Evolutionary conservation across 1,140 invertebrate species (phyloP), one percentile per base, ranked within the genome.

Genomic region (Parasteatoda tepidariorum): DNA sequence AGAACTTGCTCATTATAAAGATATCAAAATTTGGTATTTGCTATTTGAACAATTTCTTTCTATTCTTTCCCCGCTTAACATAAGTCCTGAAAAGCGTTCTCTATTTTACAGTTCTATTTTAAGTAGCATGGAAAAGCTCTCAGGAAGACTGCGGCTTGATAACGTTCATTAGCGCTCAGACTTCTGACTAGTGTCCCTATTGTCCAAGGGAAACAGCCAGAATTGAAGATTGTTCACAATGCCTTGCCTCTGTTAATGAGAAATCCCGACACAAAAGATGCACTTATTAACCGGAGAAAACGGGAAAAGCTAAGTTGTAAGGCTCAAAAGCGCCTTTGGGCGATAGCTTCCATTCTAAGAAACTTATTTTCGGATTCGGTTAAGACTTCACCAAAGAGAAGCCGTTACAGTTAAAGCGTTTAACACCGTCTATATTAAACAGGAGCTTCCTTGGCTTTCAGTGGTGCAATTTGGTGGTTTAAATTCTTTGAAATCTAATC

Each of bases 261-360:
- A 76, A 76, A 61, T 11, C 33, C 24, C 59, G n/a, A 64, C 26
- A 76, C 61, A 76, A 76, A 76, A 76, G 74, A 31, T 48, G 33
- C 61, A 76, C 59, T 76, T 76, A 76, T 76, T 76, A 64, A n/a
- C 71, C 30, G 24, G 24, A 48, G 38, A 13, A 11, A 64, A 64
- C 18, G 71, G 57, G 57, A 38, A 57, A 74, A 74, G 57, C 26
- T 26, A 15, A 30, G 48, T 41, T 66, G 22, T 34, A 76, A 76
- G 22, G 74, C 33, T 38, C 54, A 61, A 22, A 61, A 76, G 31
- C 7, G 26, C 33, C 34, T 48, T 62, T 28, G 26, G 4, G n/a
- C 18, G 18, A 11, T 48, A 24, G 34, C 74, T 64, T 76, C 61
- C 74, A 48, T 66, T 48, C 24, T n/a, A 24, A 66, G 34, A 71